These are phyloP conservation scores for Oryzias celebensis DNA, from an alignment of 2,113 vertebrate species.

Conservation along the genomic window DNA sequence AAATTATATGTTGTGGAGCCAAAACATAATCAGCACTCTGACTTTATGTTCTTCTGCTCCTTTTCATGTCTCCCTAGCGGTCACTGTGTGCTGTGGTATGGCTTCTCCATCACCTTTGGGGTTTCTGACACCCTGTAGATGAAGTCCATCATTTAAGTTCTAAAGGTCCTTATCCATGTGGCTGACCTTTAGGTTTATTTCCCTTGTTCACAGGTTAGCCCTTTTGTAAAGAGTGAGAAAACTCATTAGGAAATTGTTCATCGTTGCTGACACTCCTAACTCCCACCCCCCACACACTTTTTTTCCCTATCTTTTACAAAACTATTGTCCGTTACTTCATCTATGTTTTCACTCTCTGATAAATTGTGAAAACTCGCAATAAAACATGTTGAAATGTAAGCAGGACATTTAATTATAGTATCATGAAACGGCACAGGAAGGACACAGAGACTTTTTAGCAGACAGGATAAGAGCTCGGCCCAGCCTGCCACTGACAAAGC, in stretches of 20 bases:
- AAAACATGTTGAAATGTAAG: constrained; percentile 3
- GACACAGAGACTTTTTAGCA: constrained; percentile 1
- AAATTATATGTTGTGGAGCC: constrained; percentile 1
- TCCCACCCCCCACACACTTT: no score
- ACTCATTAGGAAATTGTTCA: neutral
- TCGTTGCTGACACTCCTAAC: neutral
- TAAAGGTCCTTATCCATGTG: neutral
- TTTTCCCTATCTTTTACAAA: neutral
- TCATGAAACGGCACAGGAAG: neutral
- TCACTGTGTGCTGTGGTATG: neutral
- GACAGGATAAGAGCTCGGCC: neutral
- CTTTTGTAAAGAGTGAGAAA: neutral
- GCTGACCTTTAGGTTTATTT: neutral
- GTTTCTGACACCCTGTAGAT: neutral
- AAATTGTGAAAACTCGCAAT: neutral
- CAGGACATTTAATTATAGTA: neutral
- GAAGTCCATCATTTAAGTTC: neutral
- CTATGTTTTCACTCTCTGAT: neutral
- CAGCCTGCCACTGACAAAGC: neutral
- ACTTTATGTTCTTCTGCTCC: neutral
- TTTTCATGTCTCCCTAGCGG: neutral
- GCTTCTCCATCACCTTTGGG: neutral
- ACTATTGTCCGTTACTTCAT: neutral
- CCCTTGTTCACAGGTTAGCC: neutral
- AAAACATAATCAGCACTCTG: neutral